A percentile compares a stretch with the other conserved stretches of the same genome.
These are phyloP conservation scores for Ricordea florida DNA, from an alignment of 92 coral and sea anemone species.

Conservation along the genomic window DNA sequence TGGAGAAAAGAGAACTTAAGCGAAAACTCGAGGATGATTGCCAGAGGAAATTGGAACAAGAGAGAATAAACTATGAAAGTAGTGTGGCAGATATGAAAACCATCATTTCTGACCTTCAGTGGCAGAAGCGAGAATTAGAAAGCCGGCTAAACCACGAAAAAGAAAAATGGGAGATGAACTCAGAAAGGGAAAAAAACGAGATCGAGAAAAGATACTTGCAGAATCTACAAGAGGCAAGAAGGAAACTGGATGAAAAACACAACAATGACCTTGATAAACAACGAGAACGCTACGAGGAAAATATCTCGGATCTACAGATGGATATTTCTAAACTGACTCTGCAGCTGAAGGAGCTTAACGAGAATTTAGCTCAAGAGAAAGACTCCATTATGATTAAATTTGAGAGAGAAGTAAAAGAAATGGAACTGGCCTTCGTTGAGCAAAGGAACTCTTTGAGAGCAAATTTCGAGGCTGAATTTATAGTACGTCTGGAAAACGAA, in stretches of 20 bases:
- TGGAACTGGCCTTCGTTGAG: conserved; percentile 83
- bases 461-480: conserved; percentile 83
- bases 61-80: conserved; percentile 72
- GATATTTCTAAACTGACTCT: conserved; percentile 85
- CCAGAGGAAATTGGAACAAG: conserved; percentile 72
- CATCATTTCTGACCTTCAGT: conserved; percentile 83
- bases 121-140: conserved; percentile 91
- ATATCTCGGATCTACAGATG: conserved; percentile 71
- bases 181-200: conserved; percentile 85
- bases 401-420: conserved; percentile 88
- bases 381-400: conserved; percentile 84
- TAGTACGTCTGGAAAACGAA: conserved; percentile 85
- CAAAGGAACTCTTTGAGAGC: conserved; percentile 77
- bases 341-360: conserved; percentile 89
- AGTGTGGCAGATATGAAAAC: conserved; percentile 73
- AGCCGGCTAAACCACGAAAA: conserved; percentile 78
- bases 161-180: conserved; percentile 84
- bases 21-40: conserved; percentile 83
- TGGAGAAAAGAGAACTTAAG: conserved; percentile 80
- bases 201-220: conserved; percentile 75
- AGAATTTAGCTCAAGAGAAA: conserved; percentile 86
- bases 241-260: conserved; percentile 67
- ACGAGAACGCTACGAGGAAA: conserved; percentile 82
- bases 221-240: conserved; percentile 67
- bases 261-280: conserved; percentile 74